Conservation (phyloP, 1,140 invertebrate genomes). For the Brachionus rubens region DNA sequence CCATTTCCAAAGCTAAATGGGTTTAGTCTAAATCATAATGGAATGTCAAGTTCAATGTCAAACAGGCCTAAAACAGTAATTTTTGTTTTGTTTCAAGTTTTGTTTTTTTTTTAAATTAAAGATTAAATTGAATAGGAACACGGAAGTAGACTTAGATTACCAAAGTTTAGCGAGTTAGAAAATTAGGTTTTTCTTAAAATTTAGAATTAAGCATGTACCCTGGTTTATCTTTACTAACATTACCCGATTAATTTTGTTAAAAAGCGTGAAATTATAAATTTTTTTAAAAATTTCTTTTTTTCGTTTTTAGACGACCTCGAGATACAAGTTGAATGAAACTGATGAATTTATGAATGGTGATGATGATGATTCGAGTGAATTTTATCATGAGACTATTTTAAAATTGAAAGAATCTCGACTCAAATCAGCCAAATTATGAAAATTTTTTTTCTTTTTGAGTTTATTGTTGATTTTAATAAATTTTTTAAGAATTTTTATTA, state of each 20-base stretch:
- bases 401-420: constrained; percentile 40
- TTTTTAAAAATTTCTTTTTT: neutral
- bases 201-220: neutral
- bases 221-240: neutral
- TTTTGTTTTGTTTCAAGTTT: neutral
- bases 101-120: neutral
- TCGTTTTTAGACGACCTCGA: neutral
- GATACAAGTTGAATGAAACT: constrained; percentile 6
- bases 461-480: too few species aligned
- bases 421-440: constrained; percentile 24
- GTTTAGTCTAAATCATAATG: neutral
- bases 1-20: constrained; percentile 22
- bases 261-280: neutral
- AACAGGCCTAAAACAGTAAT: constrained; percentile 13
- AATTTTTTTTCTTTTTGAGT: neutral
- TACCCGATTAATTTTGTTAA: neutral
- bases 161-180: neutral
- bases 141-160: neutral
- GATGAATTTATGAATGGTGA: neutral
- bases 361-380: neutral
- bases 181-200: neutral
- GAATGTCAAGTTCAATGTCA: neutral
- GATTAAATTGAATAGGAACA: neutral
- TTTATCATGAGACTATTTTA: constrained; percentile 23
- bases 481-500: too few species aligned